Conservation (phyloP, 1,140 invertebrate genomes). For the Pollicipes pollicipes region DNA sequence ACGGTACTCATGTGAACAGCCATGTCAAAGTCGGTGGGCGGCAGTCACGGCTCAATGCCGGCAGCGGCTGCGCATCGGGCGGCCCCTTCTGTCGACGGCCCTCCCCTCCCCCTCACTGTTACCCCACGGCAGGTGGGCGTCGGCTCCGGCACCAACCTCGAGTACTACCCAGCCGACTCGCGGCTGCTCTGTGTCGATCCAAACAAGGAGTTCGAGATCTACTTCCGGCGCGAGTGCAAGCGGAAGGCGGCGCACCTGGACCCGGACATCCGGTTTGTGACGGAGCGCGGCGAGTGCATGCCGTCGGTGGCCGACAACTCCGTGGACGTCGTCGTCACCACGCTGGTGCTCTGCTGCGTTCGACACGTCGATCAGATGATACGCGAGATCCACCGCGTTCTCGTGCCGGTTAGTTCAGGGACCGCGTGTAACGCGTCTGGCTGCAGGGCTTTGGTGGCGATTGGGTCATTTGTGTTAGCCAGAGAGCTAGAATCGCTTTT, state of each 20-base stretch:
- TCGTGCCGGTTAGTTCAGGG: slow-evolving; percentile 22
- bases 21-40: too few relatives aligned
- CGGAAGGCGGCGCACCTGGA: not conserved
- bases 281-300: slow-evolving; percentile 19
- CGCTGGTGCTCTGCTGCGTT: slow-evolving; percentile 23
- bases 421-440: too few relatives aligned
- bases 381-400: slow-evolving; percentile 23
- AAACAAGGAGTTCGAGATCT: slow-evolving; percentile 21
- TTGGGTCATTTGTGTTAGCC: too few relatives aligned
- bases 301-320: slow-evolving; percentile 17
- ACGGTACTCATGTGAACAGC: too few relatives aligned
- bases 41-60: too few relatives aligned
- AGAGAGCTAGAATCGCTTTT: too few relatives aligned
- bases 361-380: slow-evolving; percentile 18
- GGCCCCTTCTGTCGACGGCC: too few relatives aligned
- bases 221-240: slow-evolving; percentile 11
- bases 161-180: slow-evolving; percentile 23
- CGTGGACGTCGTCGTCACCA: slow-evolving; percentile 24
- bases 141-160: slow-evolving; percentile 22
- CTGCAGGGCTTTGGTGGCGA: too few relatives aligned
- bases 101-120: not conserved
- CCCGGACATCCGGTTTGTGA: not conserved
- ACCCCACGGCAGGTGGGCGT: slow-evolving; percentile 2
- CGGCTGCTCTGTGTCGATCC: slow-evolving; percentile 23
- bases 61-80: too few relatives aligned